Evolutionary conservation across 2,888 invertebrate species (phyloP), one percentile per base, ranked within the genome.

Genomic region (Chorisops tibialis): DNA sequence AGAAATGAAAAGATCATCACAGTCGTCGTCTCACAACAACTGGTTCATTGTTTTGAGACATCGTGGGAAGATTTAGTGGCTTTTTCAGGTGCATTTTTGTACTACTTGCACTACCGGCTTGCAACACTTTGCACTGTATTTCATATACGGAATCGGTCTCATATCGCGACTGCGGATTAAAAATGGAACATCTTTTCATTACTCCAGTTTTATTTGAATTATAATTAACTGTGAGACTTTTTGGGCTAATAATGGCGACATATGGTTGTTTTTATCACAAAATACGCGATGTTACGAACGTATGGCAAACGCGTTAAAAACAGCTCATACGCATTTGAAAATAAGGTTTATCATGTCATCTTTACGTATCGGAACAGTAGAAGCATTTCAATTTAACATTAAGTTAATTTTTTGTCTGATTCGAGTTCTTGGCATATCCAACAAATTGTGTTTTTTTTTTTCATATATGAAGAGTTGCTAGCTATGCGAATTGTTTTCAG

Each of bases 1-100:
- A 41, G 63, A 63, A 63, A 63, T 56, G 56, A 56, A 56, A 56
- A 56, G 56, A 24, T 24, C 56, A 43, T 43, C 45, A 43, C 14
- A 21, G 3, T 14, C 11, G 11, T 45, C 11, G 7, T n/a, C 41
- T 22, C 30, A 41, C 11, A 54, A 56, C 43, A 56, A 24, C 43
- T 18, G 21, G 56, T 12, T 24, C 43, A 56, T 45, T 45, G 43
- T 30, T 35, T 30, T 45, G 30, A 19, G 21, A 9, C 11, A 35
- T 4, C 14, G 16, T 11, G 16, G 43, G 22, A 45, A 43, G 56
- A 43, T 43, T 45, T 43, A 43, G 56, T 16, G 56, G 30, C 35
- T 19, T 39, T 9, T 19, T 14, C 19, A 37, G 39, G 19, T 52
- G 52, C 22, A 47, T n/a, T 35, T 37, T 38, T 51, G 51, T 19